Evolutionary conservation across 2,113 vertebrate species (phyloP).

Genomic region (Anguilla rostrata): DNA sequence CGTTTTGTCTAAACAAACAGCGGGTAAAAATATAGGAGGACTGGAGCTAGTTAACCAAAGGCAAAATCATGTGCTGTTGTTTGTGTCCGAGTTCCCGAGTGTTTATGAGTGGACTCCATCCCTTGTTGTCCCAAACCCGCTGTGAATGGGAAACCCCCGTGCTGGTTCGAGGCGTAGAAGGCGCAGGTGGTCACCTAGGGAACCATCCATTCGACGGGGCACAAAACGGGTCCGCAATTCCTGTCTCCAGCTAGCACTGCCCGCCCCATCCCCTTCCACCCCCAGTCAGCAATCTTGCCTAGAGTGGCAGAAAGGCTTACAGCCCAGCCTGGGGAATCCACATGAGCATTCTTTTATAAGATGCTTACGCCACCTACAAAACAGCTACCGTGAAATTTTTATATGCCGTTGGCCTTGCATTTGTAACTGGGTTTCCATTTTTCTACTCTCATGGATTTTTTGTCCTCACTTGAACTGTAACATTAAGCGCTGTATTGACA

Average conservation of each 20-base stretch:
- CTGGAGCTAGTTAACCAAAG: no score
- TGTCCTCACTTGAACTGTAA: not conserved
- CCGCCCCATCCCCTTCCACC: no score
- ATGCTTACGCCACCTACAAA: not conserved
- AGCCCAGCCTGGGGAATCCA: not conserved
- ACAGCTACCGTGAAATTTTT: not conserved
- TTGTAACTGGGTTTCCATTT: not conserved
- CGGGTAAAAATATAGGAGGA: no score
- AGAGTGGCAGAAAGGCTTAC: no score
- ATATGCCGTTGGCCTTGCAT: not conserved
- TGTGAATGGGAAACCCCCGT: constrained; percentile 40
- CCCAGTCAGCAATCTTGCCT: no score
- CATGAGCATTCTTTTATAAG: not conserved
- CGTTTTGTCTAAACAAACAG: no score
- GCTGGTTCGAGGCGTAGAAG: no score
- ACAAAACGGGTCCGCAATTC: no score
- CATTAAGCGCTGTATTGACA: not conserved
- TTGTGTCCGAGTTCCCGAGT: not conserved
- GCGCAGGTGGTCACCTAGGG: no score
- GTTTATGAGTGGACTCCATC: constrained; percentile 3
- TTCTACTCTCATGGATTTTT: not conserved
- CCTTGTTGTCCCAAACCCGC: constrained; percentile 1
- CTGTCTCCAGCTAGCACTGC: no score
- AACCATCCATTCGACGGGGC: no score
- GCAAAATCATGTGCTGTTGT: not conserved